Conservation (phyloP, 2,797 vertebrate genomes). For the Varecia variegata region DNA sequence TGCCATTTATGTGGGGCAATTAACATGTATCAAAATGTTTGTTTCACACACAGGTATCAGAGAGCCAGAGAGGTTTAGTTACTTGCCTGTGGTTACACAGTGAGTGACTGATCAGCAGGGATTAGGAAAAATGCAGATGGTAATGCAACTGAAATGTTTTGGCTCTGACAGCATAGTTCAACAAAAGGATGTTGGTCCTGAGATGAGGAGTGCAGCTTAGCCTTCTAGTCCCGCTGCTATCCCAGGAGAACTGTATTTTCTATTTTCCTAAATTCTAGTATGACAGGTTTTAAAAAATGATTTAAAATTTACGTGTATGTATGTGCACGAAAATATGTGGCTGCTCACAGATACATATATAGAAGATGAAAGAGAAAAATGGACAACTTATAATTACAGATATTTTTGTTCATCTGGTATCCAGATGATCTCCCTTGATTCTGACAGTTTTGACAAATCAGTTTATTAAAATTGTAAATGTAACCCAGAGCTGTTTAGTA, state of each 20-base stretch:
- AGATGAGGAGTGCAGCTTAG: background rate
- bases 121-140: slow-evolving; percentile 20
- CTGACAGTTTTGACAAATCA: slow-evolving; percentile 87
- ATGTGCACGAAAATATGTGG: slow-evolving; percentile 74
- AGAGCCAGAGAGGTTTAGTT: slow-evolving; percentile 30
- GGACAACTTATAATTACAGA: slow-evolving; percentile 85
- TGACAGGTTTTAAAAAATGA: slow-evolving; percentile 63
- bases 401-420: slow-evolving; percentile 85
- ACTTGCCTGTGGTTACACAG: slow-evolving; percentile 9
- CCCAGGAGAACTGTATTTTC: slow-evolving; percentile 72
- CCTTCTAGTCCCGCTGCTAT: slow-evolving; percentile 13
- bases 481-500: slow-evolving; percentile 81
- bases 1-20: background rate
- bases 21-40: background rate
- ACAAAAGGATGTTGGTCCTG: background rate
- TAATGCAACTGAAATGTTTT: slow-evolving; percentile 16
- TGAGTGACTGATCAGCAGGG: background rate
- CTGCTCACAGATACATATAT: slow-evolving; percentile 78
- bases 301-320: slow-evolving; percentile 77
- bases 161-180: slow-evolving; percentile 44
- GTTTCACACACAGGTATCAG: background rate
- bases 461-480: slow-evolving; percentile 86
- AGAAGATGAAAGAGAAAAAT: slow-evolving; percentile 86
- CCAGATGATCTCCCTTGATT: slow-evolving; percentile 87
- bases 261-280: slow-evolving; percentile 66